Evolutionary conservation across 1,140 invertebrate species (phyloP), one percentile per base, ranked within the genome.

Genomic region (Drosophila pectinifera): DNA sequence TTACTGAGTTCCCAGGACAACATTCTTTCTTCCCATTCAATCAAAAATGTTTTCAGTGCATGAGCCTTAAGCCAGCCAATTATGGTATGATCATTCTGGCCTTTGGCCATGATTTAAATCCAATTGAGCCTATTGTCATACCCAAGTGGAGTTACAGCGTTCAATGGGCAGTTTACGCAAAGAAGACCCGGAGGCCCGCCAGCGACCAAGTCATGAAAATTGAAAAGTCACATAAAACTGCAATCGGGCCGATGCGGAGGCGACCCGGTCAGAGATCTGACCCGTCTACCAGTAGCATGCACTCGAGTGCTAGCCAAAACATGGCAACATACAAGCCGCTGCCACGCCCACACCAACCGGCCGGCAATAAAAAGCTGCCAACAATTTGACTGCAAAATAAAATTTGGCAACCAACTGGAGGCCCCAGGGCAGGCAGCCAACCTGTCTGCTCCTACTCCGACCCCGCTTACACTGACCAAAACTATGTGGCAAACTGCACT

Each of bases 311-410:
- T 51, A 24, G 39, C 39, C 64, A 58, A 70, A 68, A 70, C 67
- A 68, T 46, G 48, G 31, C 20, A 38, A n/a, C 63, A 65, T 51
- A 34, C 22, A 68, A 22, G 26, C 16, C 18, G 43, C 26, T 45
- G 67, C 41, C 49, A 70, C 64, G 42, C 67, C 67, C 65, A 59
- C 57, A 28, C 36, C 16, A 46, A 22, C 31, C 24, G 18, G 28
- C n/a, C n/a, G n/a, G 41, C 45, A 77, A 72, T 67, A 58, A 68
- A 63, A 59, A 76, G 80, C 65, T 83, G 79, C 70, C 83, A 83
- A 79, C 83, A 88, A 86, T 86, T 86, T 86, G 78, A 85, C 78
- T 78, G 82, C 74, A 88, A 82, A 88, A 86, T 88, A 88, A 86
- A 88, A 88, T 86, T 86, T 86, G 84, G 84, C 83, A 86, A 59